Conservation (phyloP, 2,113 vertebrate genomes). For the Oplegnathus fasciatus region DNA sequence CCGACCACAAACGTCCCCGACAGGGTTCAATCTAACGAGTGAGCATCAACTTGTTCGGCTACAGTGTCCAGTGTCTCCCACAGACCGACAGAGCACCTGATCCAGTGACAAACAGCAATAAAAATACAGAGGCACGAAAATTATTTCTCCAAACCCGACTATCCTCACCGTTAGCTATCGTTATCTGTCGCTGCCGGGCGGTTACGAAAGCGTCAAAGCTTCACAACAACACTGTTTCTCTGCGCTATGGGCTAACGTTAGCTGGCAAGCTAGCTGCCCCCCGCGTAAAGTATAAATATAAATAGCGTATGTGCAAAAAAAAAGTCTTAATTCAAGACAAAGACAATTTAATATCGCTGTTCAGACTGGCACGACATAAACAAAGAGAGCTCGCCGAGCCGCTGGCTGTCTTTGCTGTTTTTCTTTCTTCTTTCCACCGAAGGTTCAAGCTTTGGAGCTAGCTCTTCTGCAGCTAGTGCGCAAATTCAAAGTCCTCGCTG, state of each 20-base stretch:
- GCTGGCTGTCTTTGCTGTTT: constrained; percentile 44
- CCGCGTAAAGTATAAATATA: constrained; percentile 44
- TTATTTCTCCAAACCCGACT: background rate
- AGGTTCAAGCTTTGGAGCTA: constrained; percentile 67
- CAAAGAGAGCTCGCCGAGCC: constrained; percentile 48
- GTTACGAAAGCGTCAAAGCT: constrained; percentile 70
- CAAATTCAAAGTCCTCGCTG: constrained; percentile 25
- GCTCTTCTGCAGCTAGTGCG: constrained; percentile 37
- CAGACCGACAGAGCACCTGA: background rate
- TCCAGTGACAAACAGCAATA: background rate
- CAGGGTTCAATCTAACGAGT: background rate
- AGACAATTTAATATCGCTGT: constrained; percentile 12
- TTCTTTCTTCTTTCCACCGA: constrained; percentile 59
- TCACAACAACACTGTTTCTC: constrained; percentile 52
- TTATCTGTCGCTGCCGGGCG: constrained; percentile 31
- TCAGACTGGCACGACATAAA: constrained; percentile 53
- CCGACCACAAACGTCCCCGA: background rate
- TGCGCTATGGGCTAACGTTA: constrained; percentile 65
- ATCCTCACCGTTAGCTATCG: background rate
- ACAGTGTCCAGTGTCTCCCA: constrained; percentile 6
- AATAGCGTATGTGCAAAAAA: constrained; percentile 30
- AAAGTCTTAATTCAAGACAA: background rate
- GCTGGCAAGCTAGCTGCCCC: constrained; percentile 51
- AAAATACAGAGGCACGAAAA: constrained; percentile 25
- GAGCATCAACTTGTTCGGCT: background rate